Evolutionary conservation across 2,888 invertebrate genomes (phyloP), one percentile per base, ranked within the genome.

Genomic region (Hedychridium roseum): DNA sequence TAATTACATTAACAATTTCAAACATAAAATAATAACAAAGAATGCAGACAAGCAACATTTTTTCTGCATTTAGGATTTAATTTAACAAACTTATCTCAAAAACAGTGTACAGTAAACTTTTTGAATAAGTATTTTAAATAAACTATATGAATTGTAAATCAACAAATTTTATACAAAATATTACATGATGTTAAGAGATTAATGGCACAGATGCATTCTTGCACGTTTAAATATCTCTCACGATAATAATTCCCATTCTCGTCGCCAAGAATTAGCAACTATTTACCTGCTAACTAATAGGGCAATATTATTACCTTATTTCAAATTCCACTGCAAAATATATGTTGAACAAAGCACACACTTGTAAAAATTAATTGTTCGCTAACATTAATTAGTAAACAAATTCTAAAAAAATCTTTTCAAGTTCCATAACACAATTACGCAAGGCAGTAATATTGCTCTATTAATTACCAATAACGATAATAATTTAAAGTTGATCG

Each of bases 121-220:
- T 57, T 32, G 35, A 53, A 43, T 49, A 52, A 57, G 49, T 26
- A 42, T 35, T 35, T 38, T 32, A 26, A 20, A 57, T 57, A 50
- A 57, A 57, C 44, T 50, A 48, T 54, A 48, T 20, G 12, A 21
- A 40, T 35, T 9, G 31, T 30, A 7, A 17, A 41, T 47, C 26
- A 48, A 58, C 40, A 31, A 6, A 54, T 32, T 5, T 35, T 35
- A 41, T 16, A 6, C 23, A 31, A 18, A 18, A 37, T 46, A 23
- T 34, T 9, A 12, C 6, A 15, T 12, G 2, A 35, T 2, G 3
- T n/a, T n/a, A 26, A 11, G 14, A 45, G 17, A 31, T 3, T 41
- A 17, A 44, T 6, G n/a, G 31, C 17, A 18, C 31, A 45, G 14
- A 23, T 44, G 32, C 15, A 12, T 39, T 38, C 30, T 39, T 30